Evolutionary conservation across 2,113 vertebrate species (phyloP).

Genomic region (Neolamprologus longior): DNA sequence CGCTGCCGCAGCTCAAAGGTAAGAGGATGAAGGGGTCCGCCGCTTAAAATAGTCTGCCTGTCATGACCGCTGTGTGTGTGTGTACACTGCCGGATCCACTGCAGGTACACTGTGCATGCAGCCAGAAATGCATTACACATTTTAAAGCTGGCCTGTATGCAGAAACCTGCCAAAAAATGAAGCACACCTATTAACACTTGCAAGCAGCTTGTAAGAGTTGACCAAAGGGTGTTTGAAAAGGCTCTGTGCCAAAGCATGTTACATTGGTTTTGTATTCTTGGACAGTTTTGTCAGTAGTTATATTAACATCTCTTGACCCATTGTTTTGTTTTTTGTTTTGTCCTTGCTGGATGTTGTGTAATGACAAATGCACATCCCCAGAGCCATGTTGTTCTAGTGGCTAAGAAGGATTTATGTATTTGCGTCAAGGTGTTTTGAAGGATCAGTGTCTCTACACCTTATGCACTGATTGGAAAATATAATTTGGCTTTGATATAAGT

Average conservation of each 20-base stretch:
- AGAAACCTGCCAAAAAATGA: not conserved
- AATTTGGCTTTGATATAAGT: not conserved
- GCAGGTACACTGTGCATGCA: not conserved
- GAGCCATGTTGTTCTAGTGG: not conserved
- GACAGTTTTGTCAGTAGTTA: not conserved
- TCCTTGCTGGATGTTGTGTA: not conserved
- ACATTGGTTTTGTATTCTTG: not conserved
- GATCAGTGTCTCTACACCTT: not conserved
- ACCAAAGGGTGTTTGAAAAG: not conserved
- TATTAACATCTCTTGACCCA: not conserved
- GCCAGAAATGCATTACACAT: not conserved
- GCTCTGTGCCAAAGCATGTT: not conserved
- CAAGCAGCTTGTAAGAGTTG: not conserved
- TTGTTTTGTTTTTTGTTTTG: not conserved
- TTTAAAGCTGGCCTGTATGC: not conserved
- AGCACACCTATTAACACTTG: not conserved
- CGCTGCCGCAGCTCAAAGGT: conserved; percentile 92
- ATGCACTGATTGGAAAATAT: not conserved
- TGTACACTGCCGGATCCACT: not conserved
- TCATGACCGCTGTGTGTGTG: not conserved
- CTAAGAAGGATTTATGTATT: not conserved
- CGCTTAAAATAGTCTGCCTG: conserved; percentile 17
- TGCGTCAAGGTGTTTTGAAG: not conserved
- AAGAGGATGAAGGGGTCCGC: conserved; percentile 41
- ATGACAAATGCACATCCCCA: not conserved